Percentiles rank a stretch among this genome's conserved stretches.
phyloP scores from a whole-genome alignment of 2,113 vertebrate genomes.

The Antechinus stuartii region DNA sequence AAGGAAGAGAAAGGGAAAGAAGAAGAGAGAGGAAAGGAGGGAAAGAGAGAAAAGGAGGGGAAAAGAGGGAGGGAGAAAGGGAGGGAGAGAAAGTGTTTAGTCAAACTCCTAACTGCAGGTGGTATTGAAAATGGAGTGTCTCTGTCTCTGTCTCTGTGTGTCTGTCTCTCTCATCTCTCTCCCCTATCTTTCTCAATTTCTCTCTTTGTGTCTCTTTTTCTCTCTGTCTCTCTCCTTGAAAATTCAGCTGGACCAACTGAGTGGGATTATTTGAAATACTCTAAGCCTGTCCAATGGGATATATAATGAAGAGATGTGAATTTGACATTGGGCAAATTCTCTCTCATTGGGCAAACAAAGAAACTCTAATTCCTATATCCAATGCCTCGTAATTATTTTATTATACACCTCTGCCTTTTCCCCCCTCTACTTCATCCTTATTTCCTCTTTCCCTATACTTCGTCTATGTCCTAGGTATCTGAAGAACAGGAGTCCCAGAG shows the following conservation, averaged over 20 bases:
- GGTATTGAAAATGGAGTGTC: no score
- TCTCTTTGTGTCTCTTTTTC: no score
- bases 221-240: background rate
- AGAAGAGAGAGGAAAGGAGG: no score
- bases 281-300: background rate
- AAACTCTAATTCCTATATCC: background rate
- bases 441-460: background rate
- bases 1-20: no score
- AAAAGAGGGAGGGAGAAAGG: no score
- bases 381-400: background rate
- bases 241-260: background rate
- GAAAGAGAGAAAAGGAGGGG: no score
- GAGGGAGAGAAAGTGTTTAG: no score
- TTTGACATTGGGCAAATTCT: background rate
- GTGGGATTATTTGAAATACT: background rate
- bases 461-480: background rate
- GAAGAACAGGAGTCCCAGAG: background rate
- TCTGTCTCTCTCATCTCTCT: no score
- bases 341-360: background rate
- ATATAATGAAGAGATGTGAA: background rate
- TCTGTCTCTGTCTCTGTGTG: no score
- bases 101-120: no score
- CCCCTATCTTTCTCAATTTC: no score
- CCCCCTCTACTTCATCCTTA: background rate
- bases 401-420: background rate